Conservation (phyloP, 2,797 vertebrate genomes). For the Aselliscus stoliczkanus region DNA sequence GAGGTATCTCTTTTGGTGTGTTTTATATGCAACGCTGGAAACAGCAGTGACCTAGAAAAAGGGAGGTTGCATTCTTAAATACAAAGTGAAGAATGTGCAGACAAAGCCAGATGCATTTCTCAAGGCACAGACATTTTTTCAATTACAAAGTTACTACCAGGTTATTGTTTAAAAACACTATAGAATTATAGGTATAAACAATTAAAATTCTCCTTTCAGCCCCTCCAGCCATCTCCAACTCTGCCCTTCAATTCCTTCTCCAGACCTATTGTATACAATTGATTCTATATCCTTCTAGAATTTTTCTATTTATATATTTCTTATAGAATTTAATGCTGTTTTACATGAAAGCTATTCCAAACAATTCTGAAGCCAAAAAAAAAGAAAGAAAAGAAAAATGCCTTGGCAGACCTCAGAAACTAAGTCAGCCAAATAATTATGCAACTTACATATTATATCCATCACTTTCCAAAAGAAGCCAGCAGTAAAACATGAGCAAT, state of each 20-base stretch:
- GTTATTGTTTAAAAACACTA: conserved; percentile 19
- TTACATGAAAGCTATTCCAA: not conserved
- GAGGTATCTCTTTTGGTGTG: not conserved
- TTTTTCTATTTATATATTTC: not conserved
- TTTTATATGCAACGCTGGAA: conserved; percentile 21
- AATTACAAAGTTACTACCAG: not conserved
- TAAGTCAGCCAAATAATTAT: not conserved
- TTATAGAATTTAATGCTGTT: not conserved
- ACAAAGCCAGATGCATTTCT: not conserved
- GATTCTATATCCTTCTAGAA: not conserved
- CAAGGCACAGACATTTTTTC: not conserved
- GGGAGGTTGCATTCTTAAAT: not conserved
- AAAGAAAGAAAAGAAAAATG: not conserved
- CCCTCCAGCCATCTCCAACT: not conserved
- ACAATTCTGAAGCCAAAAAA: not conserved
- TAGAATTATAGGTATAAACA: not conserved
- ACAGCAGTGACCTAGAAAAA: not conserved
- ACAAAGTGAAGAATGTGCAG: not conserved
- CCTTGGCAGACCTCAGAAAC: not conserved
- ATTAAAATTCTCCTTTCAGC: not conserved
- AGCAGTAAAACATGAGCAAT: not conserved
- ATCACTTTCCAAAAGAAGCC: not conserved
- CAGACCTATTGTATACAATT: not conserved
- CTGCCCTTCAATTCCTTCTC: not conserved
- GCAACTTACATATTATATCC: not conserved